Evolutionary conservation across 2,113 vertebrate genomes (phyloP).

Genomic region (Scartelaos histophorus): DNA sequence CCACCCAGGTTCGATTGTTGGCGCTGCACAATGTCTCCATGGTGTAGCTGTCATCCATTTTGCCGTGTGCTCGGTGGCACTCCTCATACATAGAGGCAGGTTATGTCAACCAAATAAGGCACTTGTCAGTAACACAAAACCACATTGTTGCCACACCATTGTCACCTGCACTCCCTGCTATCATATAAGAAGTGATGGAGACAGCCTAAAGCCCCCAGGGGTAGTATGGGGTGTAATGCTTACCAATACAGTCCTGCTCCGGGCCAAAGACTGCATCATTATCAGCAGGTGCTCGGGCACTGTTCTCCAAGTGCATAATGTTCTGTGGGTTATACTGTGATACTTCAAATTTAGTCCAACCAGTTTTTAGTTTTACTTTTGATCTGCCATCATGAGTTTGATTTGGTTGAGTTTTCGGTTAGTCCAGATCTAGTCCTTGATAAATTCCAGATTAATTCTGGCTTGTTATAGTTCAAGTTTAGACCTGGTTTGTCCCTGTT

Average conservation of each 20-base stretch:
- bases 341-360: neutral
- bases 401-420: neutral
- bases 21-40: constrained; percentile 62
- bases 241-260: constrained; percentile 67
- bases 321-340: neutral
- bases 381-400: neutral
- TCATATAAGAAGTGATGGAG: constrained; percentile 73
- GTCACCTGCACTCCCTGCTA: constrained; percentile 69
- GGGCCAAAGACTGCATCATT: constrained; percentile 69
- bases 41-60: constrained; percentile 71
- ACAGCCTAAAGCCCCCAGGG: constrained; percentile 56
- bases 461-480: neutral
- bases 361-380: neutral
- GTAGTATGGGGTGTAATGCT: constrained; percentile 74
- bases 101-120: constrained; percentile 75
- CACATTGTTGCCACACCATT: constrained; percentile 70
- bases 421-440: too few species aligned
- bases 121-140: constrained; percentile 74
- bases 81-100: constrained; percentile 57
- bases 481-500: neutral
- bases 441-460: neutral
- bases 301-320: constrained; percentile 9
- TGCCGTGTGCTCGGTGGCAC: constrained; percentile 48
- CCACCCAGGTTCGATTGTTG: constrained; percentile 56
- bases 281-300: constrained; percentile 72